Evolutionary conservation across 2,888 invertebrate genomes (phyloP).

Genomic region (Latrodectus hesperus): DNA sequence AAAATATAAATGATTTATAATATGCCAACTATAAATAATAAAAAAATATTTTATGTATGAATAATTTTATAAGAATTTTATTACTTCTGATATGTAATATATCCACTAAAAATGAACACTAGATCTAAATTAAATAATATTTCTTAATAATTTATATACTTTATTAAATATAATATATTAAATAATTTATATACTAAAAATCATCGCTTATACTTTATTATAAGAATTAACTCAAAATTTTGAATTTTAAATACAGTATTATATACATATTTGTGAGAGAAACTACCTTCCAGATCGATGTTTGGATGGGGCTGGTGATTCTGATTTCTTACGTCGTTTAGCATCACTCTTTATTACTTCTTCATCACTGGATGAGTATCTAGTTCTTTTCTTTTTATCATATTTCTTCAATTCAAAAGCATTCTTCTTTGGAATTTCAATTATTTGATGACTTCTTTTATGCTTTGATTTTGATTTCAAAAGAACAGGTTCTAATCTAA

Average conservation of each 20-base stretch:
- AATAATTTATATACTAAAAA: too few species aligned
- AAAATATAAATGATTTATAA: neutral
- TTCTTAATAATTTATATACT: too few species aligned
- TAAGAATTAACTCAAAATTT: too few species aligned
- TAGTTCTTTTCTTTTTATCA: slow-evolving; percentile 45
- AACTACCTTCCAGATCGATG: slow-evolving; percentile 34
- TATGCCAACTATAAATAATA: neutral
- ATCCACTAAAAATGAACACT: too few species aligned
- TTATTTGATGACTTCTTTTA: slow-evolving; percentile 19
- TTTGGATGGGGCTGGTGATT: slow-evolving; percentile 26
- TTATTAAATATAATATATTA: too few species aligned
- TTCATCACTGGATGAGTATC: slow-evolving; percentile 27
- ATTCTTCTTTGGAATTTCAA: slow-evolving; percentile 50
- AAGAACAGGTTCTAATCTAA: slow-evolving; percentile 56
- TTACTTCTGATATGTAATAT: too few species aligned
- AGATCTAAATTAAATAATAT: too few species aligned
- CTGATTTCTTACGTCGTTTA: slow-evolving; percentile 30
- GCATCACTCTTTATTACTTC: slow-evolving; percentile 9
- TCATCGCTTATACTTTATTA: too few species aligned
- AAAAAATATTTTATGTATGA: neutral
- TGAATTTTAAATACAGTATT: too few species aligned
- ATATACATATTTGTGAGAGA: neutral
- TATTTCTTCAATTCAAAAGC: slow-evolving; percentile 53
- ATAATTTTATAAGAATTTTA: too few species aligned
- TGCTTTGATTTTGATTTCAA: slow-evolving; percentile 57